Percentiles rank a stretch among this genome's conserved stretches.
Evolutionary conservation across 2,797 vertebrate species (phyloP).

Genomic region (Limosa lapponica): DNA sequence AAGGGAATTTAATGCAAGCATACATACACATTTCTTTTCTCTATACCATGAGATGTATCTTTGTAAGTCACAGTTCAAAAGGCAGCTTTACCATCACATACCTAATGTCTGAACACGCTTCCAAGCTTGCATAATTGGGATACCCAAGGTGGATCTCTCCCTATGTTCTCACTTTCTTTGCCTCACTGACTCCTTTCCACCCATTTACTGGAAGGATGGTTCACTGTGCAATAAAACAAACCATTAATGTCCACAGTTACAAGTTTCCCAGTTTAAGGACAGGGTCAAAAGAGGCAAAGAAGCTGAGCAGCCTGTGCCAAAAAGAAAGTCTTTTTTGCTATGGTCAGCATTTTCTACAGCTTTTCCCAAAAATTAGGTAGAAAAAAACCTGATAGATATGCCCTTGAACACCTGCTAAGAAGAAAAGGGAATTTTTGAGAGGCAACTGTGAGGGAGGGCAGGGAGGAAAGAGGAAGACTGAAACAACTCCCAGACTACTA

Average conservation of each 20-base stretch:
- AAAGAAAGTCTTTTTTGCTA: background rate
- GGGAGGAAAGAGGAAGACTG: background rate
- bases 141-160: background rate
- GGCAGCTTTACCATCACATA: background rate
- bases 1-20: background rate
- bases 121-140: background rate
- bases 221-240: background rate
- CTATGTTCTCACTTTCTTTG: background rate
- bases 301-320: background rate
- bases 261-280: background rate
- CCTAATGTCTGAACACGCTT: background rate
- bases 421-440: background rate
- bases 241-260: background rate
- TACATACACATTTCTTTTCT: background rate
- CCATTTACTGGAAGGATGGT: background rate
- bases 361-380: background rate
- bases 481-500: background rate
- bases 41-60: fast-evolving
- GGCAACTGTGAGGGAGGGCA: background rate
- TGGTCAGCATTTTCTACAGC: background rate
- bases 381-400: background rate
- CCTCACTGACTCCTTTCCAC: background rate
- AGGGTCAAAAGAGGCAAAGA: background rate
- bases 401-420: background rate
- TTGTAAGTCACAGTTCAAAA: background rate